phyloP scores from a whole-genome alignment of 2,797 vertebrate genomes.

The Hirundo rustica region DNA sequence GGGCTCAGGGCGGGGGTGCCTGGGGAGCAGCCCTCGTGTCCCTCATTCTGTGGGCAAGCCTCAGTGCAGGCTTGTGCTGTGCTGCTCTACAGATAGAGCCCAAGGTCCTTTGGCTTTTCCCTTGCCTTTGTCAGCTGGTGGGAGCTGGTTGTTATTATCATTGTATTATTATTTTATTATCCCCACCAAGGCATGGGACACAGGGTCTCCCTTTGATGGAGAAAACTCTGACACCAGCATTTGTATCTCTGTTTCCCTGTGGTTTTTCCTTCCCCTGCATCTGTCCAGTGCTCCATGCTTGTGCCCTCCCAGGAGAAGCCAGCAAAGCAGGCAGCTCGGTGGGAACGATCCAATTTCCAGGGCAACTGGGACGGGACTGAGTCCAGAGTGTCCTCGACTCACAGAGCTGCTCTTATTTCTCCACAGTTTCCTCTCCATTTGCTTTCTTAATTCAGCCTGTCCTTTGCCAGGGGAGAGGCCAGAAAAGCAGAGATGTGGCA shows the following conservation, averaged over 20 bases:
- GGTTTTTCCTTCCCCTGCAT: neutral
- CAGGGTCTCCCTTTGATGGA: neutral
- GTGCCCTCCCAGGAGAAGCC: neutral
- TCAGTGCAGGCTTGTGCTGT: neutral
- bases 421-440: constrained; percentile 42
- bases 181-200: neutral
- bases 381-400: neutral
- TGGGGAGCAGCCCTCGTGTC: neutral
- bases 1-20: neutral
- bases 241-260: neutral
- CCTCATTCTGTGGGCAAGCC: neutral
- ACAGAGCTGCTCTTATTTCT: constrained; percentile 54
- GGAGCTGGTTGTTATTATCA: neutral
- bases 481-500: constrained; percentile 40
- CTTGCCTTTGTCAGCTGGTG: neutral
- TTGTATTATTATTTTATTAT: neutral
- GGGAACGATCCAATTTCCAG: constrained; percentile 44
- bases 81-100: neutral
- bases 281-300: neutral
- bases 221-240: neutral
- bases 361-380: constrained; percentile 17
- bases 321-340: neutral
- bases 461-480: constrained; percentile 7
- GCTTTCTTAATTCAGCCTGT: constrained; percentile 42
- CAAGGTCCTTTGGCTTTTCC: neutral